These are phyloP conservation scores for Ceratoteleas bidentatus DNA, from an alignment of 1,140 invertebrate species.

Conservation along the genomic window DNA sequence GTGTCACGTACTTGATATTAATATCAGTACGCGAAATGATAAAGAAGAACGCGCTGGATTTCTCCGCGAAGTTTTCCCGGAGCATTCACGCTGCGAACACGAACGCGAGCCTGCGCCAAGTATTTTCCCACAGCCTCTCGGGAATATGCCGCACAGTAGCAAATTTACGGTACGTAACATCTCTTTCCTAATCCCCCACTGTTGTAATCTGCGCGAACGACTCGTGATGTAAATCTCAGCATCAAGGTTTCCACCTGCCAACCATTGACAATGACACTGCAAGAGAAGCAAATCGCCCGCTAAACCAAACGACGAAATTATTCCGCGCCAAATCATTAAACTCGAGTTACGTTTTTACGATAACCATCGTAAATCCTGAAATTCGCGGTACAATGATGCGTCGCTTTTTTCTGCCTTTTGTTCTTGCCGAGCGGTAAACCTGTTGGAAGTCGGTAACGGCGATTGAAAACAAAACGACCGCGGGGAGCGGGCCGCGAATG, in stretches of 20 bases:
- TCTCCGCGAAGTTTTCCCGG: conserved; percentile 62
- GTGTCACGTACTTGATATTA: conserved; percentile 58
- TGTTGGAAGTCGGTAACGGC: conserved; percentile 22
- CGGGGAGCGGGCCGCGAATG: no score
- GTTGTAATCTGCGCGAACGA: conserved; percentile 59
- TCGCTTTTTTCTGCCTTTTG: conserved; percentile 6
- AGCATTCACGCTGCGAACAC: conserved; percentile 68
- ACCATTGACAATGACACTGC: conserved; percentile 53
- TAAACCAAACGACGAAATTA: conserved; percentile 14
- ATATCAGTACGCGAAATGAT: conserved; percentile 72
- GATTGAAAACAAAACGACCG: no score
- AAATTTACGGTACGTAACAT: conserved; percentile 75
- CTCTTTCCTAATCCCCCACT: conserved; percentile 69
- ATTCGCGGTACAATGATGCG: conserved; percentile 9
- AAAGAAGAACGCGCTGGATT: conserved; percentile 72
- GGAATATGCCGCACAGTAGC: conserved; percentile 66
- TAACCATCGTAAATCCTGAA: background rate
- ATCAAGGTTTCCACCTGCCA: conserved; percentile 36
- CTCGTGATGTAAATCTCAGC: conserved; percentile 62
- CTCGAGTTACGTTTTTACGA: conserved; percentile 11
- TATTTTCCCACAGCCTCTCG: conserved; percentile 78
- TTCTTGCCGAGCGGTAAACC: conserved; percentile 15
- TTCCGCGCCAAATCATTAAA: conserved; percentile 18
- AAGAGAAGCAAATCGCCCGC: conserved; percentile 7
- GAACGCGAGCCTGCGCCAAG: conserved; percentile 52